Evolutionary conservation across 2,888 invertebrate genomes (phyloP), one percentile per base, ranked within the genome.

Genomic region (Nectonema munidae): DNA sequence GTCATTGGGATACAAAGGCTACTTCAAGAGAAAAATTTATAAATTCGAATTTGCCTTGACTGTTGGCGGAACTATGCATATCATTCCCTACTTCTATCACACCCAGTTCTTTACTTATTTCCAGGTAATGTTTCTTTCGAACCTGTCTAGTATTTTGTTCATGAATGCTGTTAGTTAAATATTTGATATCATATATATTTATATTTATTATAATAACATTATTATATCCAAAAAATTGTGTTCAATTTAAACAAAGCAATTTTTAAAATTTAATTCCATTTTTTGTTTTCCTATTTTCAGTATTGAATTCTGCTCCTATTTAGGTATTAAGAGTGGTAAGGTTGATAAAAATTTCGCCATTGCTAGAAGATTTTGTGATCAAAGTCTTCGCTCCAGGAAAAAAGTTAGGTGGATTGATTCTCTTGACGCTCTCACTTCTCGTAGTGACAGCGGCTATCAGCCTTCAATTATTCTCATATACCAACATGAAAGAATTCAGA

Each of bases 401-500:
- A 55, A 99, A 99, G 54, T 62, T 99, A n/a, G 95, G 95, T 21
- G 83, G 83, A 46, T 64, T 99, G n/a, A 83, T 99, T 38, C 74
- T 95, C 49, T 99, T 99, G 56, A 99, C 95, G 32, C 83, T 89
- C 75, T 89, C 89, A 54, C 67, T 99, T 52, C 62, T 99, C 38
- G 76, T 99, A 41, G 86, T 99, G 48, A 86, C 89, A 39, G 89
- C 89, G 2, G 79, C 81, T 45, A 86, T 99, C 49, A 89, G 86
- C 32, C 81, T 99, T 71, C 95, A 99, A 53, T 59, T 99, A 21
- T 99, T 99, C 54, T 99, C 95, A 53, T 86, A 75, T 50, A 64
- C 95, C 3, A 74, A 77, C 49, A 79, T 83, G 47, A 73, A 79
- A 2, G 86, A 86, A 56, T 99, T 99, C 54, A 83, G 83, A 59